Base-by-base conservation (phyloP, 2,113 vertebrate genomes). In the Marmota flaviventris region DNA sequence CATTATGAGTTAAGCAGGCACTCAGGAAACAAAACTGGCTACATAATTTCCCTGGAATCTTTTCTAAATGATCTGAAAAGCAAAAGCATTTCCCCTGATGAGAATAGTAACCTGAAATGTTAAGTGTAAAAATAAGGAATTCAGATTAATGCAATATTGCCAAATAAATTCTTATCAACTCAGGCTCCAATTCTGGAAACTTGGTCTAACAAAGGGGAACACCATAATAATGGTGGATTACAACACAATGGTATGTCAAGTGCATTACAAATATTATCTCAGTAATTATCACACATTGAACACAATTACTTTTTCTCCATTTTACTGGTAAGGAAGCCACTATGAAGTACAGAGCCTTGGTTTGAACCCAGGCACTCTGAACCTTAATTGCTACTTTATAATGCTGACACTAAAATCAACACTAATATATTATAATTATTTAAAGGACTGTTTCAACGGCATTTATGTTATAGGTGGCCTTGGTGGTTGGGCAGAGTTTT, bases 31-130 rank as follows among this genome's bases (percentile, higher is more conserved):
- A 88, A 2, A 91, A 79, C 4, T 77, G 34, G 37, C 45, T 2
- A 4, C 12, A 70, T 39, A 29, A 85, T 79, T 53, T 84, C n/a
- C 63, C 42, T 76, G 37, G 5, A 90, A 90, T 20, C 16, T 84
- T 63, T 69, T 76, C n/a, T 81, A 51, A 93, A 91, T 85, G 85
- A 81, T 61, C 48, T 56, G 61, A 37, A 91, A 95, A 73, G 53
- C n/a, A 42, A 93, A 91, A 85, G 34, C 27, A 81, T 39, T 73
- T 94, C 72, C 5, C 3, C 10, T 77, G 14, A 89, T 0, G 1
- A 67, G 4, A 58, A 4, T 3, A 51, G 13, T 63, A 93, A 88
- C 11, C 37, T 76, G 51, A 94, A 89, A 85, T 95, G 24, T 58
- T 90, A 85, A 67, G 6, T 42, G 42, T 78, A 27, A 58, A 93